Evolutionary conservation across 2,113 vertebrate genomes (phyloP).

Genomic region (Mormoops blainvillei): DNA sequence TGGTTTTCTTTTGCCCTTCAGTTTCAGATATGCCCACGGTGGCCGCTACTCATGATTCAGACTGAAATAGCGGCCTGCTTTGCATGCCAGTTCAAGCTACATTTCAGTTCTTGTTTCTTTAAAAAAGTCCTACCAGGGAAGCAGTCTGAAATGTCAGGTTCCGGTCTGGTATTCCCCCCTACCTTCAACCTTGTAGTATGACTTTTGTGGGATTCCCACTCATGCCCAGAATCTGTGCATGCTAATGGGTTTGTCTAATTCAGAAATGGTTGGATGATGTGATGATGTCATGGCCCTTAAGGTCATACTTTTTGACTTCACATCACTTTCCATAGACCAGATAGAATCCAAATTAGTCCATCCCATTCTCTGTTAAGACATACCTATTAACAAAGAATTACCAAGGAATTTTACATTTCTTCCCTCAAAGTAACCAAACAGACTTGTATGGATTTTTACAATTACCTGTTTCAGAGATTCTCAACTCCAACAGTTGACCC

Average conservation of each 20-base stretch:
- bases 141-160: constrained; percentile 64
- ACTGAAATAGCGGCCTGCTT: constrained; percentile 70
- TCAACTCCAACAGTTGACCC: background rate
- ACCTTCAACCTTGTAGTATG: background rate
- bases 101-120: constrained; percentile 76
- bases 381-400: background rate
- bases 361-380: background rate
- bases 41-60: constrained; percentile 59
- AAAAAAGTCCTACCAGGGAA: constrained; percentile 61
- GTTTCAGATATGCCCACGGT: background rate
- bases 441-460: background rate
- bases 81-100: constrained; percentile 57
- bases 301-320: background rate
- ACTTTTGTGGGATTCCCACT: constrained; percentile 62
- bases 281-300: background rate
- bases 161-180: constrained; percentile 64
- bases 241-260: background rate
- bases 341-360: background rate
- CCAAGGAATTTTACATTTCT: background rate
- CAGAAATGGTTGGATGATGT: background rate
- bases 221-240: background rate
- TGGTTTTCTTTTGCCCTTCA: background rate
- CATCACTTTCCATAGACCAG: background rate
- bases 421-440: background rate
- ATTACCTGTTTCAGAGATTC: background rate